Conservation (phyloP, 1,140 invertebrate species). For the Magallana ariakensis region DNA sequence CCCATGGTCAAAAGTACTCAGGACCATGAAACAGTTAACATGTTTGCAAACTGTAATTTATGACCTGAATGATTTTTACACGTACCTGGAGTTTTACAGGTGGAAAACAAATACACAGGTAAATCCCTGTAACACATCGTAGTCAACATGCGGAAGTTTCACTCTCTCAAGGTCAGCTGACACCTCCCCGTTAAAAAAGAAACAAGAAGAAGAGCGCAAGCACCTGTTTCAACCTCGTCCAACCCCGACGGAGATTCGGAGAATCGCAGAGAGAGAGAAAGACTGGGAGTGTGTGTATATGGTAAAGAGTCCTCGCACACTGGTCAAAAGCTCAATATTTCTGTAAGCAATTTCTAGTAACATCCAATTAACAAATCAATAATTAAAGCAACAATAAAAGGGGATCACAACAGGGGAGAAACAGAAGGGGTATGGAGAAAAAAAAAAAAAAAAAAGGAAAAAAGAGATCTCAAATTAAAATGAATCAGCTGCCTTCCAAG, state of each 20-base stretch:
- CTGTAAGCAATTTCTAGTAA: conserved; percentile 36
- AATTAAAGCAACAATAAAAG: conserved; percentile 28
- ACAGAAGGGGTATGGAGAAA: too few species aligned
- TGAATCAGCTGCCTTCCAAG: too few species aligned
- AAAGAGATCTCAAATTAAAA: too few species aligned
- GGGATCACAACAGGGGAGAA: not conserved
- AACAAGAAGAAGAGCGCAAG: not conserved
- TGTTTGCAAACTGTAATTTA: not conserved
- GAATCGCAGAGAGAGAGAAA: too few species aligned
- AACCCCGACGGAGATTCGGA: not conserved
- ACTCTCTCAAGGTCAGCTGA: conserved; percentile 19
- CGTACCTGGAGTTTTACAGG: conserved; percentile 16
- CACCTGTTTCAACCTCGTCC: not conserved
- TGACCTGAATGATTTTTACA: conserved; percentile 21
- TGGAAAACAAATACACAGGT: conserved; percentile 23
- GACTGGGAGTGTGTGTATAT: not conserved
- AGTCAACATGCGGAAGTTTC: conserved; percentile 18
- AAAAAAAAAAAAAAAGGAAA: too few species aligned
- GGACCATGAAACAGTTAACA: too few species aligned
- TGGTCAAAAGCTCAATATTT: conserved; percentile 34
- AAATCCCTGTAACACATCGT: not conserved
- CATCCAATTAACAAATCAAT: conserved; percentile 34
- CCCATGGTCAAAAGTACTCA: too few species aligned
- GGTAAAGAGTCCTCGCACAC: not conserved
- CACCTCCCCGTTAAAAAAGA: not conserved